Percentiles rank a stretch among this genome's conserved stretches.
phyloP scores from a whole-genome alignment of 1,140 invertebrate species.

The Zaprionus lachaisei region DNA sequence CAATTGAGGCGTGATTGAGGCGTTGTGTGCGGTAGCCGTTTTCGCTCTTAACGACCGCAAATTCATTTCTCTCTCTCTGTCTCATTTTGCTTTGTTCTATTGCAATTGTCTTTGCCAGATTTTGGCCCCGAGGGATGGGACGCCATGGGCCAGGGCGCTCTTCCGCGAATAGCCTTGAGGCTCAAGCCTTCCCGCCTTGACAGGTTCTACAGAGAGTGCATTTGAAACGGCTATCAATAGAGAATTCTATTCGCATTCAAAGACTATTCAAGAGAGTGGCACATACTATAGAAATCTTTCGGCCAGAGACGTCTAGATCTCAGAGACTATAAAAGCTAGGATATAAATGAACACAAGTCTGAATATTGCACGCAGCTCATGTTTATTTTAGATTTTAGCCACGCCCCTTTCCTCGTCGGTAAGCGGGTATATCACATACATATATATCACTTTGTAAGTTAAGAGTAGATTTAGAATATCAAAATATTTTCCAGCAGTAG shows the following conservation, averaged over 20 bases:
- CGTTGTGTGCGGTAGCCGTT: constrained; percentile 63
- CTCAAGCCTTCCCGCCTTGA: neutral
- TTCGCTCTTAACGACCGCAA: constrained; percentile 55
- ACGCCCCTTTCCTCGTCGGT: no score
- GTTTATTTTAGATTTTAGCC: no score
- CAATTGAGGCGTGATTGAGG: constrained; percentile 79
- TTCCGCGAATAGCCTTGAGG: constrained; percentile 6
- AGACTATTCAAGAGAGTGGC: neutral
- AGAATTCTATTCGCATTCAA: neutral
- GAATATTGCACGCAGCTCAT: no score
- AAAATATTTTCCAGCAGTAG: no score
- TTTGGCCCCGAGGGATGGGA: constrained; percentile 13
- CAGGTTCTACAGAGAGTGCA: constrained; percentile 1
- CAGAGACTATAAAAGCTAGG: no score
- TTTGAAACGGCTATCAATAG: constrained; percentile 3
- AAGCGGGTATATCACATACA: no score
- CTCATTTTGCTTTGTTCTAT: constrained; percentile 20
- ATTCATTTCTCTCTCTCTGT: constrained; percentile 18
- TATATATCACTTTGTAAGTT: no score
- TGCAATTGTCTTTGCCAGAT: constrained; percentile 31
- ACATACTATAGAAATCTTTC: neutral
- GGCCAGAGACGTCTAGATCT: neutral
- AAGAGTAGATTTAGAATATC: no score
- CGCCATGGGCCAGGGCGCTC: neutral
- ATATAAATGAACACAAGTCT: no score